Conservation (phyloP, 2,797 vertebrate species). For the Forpus xanthops region DNA sequence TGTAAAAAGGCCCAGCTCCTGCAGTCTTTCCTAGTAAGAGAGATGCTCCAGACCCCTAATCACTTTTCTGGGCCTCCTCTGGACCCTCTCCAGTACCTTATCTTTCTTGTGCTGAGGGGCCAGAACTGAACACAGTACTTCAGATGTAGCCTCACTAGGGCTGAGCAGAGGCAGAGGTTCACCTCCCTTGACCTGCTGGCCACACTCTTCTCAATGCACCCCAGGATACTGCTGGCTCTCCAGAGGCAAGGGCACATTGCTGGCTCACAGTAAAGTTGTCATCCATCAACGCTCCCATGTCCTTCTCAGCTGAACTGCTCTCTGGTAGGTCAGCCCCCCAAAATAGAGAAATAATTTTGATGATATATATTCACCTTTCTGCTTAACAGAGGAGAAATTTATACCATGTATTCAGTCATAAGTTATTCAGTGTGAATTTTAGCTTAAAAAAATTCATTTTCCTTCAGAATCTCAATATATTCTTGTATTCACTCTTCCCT, state of each 20-base stretch:
- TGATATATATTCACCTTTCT: neutral
- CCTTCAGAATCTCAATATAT: neutral
- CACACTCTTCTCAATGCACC: neutral
- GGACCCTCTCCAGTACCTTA: neutral
- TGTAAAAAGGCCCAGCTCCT: neutral
- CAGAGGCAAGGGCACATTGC: neutral
- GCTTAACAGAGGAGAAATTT: neutral
- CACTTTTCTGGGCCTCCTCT: neutral
- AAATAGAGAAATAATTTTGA: neutral
- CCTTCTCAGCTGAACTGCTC: neutral
- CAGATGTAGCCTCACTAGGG: neutral
- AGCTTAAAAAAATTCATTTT: neutral
- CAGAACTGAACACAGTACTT: neutral
- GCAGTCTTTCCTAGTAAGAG: neutral
- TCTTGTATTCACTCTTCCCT: neutral
- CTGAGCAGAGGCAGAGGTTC: neutral
- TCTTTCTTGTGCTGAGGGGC: neutral
- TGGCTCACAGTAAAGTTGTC: neutral
- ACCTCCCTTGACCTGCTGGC: neutral
- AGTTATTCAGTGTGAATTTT: neutral
- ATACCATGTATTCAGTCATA: neutral
- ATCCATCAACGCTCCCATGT: no score
- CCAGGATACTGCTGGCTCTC: neutral
- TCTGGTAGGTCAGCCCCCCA: neutral
- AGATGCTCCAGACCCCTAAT: neutral